A percentile compares a stretch with the other conserved stretches of the same genome.
Conservation (phyloP, 2,888 invertebrate species). For the Pollenia labialis region DNA sequence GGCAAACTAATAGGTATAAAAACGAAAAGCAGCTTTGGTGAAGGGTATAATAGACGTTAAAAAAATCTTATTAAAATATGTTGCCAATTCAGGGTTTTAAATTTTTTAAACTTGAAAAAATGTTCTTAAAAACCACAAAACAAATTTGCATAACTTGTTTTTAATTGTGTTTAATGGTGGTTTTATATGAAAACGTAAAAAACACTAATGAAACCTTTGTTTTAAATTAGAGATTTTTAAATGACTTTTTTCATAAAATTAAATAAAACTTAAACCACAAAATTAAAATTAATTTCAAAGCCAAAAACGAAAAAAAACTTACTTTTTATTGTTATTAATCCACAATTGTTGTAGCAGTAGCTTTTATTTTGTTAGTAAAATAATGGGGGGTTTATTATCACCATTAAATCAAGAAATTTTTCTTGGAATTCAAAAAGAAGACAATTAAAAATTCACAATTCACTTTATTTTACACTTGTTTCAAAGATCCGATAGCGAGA, state of each 20-base stretch:
- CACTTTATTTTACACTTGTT: slow-evolving; percentile 29
- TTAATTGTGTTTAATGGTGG: slow-evolving; percentile 11
- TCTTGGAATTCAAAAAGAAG: slow-evolving; percentile 38
- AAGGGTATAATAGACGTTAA: not conserved
- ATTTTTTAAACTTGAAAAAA: slow-evolving; percentile 25
- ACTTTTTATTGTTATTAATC: slow-evolving; percentile 67
- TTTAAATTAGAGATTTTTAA: slow-evolving; percentile 33
- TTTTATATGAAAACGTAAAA: slow-evolving; percentile 18
- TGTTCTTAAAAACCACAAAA: slow-evolving; percentile 44
- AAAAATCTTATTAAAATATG: slow-evolving; percentile 12
- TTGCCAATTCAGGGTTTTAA: slow-evolving; percentile 57
- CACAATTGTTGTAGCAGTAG: slow-evolving; percentile 42
- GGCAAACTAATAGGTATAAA: no score
- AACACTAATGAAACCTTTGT: slow-evolving; percentile 17
- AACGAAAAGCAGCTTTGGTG: no score
- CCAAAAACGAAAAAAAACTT: slow-evolving; percentile 25
- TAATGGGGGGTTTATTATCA: slow-evolving; percentile 17
- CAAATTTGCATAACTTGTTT: slow-evolving; percentile 67
- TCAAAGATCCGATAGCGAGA: not conserved
- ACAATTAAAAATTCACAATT: not conserved
- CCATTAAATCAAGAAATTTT: not conserved
- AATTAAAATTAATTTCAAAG: not conserved
- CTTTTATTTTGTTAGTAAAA: not conserved
- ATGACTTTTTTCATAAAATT: slow-evolving; percentile 14
- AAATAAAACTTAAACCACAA: not conserved